A percentile compares a stretch with the other conserved stretches of the same genome.
Evolutionary conservation across 2,888 invertebrate genomes (phyloP).

Genomic region (Mesorhabditis spiculigera): DNA sequence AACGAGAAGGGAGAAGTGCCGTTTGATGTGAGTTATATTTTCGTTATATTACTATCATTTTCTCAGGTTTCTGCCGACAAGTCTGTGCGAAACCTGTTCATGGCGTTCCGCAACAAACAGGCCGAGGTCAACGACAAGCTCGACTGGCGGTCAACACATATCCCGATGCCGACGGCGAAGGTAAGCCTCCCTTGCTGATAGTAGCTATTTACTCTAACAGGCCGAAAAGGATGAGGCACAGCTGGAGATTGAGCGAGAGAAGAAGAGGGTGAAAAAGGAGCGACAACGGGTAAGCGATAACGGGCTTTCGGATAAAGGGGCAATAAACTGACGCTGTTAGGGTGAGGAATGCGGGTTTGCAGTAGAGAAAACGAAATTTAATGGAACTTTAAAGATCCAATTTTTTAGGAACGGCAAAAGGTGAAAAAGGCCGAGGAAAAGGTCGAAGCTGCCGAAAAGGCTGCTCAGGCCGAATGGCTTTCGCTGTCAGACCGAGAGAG

Average conservation of each 20-base stretch:
- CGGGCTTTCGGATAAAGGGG: too few relatives aligned
- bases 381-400: neutral
- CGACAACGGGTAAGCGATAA: neutral
- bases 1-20: neutral
- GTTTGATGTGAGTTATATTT: neutral
- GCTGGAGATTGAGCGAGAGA: neutral
- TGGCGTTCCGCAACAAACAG: neutral
- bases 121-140: neutral
- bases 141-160: conserved; percentile 6
- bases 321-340: too few relatives aligned
- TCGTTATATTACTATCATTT: neutral
- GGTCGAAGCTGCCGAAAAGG: neutral
- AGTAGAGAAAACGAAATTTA: too few relatives aligned
- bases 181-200: neutral
- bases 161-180: neutral
- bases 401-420: neutral
- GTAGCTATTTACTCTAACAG: neutral
- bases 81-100: neutral
- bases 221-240: conserved; percentile 3
- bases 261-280: neutral
- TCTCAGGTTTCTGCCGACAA: neutral
- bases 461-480: neutral
- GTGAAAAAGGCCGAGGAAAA: conserved; percentile 6
- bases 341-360: too few relatives aligned
- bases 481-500: neutral